Evolutionary conservation across 1,140 invertebrate genomes (phyloP).

Genomic region (Amyelois transitella): DNA sequence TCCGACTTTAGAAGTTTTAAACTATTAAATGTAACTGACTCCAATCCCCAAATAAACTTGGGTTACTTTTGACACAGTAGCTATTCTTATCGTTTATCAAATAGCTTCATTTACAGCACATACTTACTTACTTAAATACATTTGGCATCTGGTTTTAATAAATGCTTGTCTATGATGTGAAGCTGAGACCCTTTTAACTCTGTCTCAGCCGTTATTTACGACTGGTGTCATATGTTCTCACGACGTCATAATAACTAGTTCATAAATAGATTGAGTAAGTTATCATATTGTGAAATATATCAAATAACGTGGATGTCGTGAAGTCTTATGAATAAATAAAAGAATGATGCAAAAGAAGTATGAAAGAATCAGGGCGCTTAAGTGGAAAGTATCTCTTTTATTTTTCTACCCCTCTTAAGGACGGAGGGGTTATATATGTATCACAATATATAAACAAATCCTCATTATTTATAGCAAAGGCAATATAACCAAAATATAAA

Average conservation of each 20-base stretch:
- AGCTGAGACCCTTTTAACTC: slow-evolving; percentile 16
- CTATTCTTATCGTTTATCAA: slow-evolving; percentile 6
- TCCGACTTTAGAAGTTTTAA: not conserved
- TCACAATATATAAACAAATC: no score
- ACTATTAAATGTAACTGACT: not conserved
- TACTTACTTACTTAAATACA: slow-evolving; percentile 35
- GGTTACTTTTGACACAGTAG: slow-evolving; percentile 1
- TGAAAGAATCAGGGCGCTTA: no score
- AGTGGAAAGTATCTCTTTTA: no score
- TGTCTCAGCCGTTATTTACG: slow-evolving; percentile 10
- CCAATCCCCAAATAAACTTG: not conserved
- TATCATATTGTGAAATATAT: not conserved
- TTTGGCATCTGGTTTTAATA: slow-evolving; percentile 60
- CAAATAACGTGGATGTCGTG: no score
- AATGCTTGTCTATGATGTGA: slow-evolving; percentile 45
- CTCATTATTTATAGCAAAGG: no score
- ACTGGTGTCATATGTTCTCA: slow-evolving; percentile 18
- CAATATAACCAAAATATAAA: no score
- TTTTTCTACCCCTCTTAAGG: no score
- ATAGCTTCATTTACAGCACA: not conserved
- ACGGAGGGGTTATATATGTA: no score
- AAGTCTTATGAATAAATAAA: no score
- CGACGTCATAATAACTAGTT: slow-evolving; percentile 5
- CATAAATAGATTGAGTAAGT: slow-evolving; percentile 1
- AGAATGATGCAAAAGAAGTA: no score